Percentiles rank a stretch among this genome's conserved stretches.
Evolutionary conservation across 2,888 invertebrate genomes (phyloP).

Genomic region (Agapetus fuscipes): DNA sequence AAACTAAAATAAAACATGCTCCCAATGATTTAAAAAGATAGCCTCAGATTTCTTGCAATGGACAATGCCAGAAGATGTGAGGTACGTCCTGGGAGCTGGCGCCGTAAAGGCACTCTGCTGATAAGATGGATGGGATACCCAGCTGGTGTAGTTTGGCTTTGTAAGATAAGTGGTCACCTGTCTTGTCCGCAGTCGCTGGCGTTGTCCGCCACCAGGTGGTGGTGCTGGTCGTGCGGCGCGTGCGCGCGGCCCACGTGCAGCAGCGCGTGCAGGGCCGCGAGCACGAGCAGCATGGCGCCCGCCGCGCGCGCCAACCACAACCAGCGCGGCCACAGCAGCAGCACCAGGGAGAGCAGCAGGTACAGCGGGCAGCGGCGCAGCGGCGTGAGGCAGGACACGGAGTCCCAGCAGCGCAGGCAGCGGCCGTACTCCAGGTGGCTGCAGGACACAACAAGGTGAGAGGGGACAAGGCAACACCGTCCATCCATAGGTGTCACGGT

Average conservation of each 20-base stretch:
- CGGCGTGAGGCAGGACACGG: slow-evolving; percentile 12
- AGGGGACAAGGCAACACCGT: not conserved
- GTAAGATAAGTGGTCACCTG: too few species aligned
- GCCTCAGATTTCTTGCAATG: too few species aligned
- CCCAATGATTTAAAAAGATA: too few species aligned
- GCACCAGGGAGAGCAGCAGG: slow-evolving; percentile 6
- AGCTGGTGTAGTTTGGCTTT: too few species aligned
- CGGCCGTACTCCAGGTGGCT: slow-evolving; percentile 17
- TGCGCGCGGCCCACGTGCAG: slow-evolving; percentile 4
- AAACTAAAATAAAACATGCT: too few species aligned
- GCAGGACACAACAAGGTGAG: not conserved
- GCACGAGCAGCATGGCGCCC: slow-evolving; percentile 10
- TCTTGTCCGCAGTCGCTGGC: slow-evolving; percentile 18
- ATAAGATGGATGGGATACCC: too few species aligned
- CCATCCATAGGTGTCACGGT: too few species aligned
- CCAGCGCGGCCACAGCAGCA: slow-evolving; percentile 18
- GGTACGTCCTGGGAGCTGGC: too few species aligned
- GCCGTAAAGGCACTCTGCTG: too few species aligned
- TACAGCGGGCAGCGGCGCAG: slow-evolving; percentile 12
- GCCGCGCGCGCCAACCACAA: slow-evolving; percentile 18
- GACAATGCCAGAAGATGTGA: too few species aligned
- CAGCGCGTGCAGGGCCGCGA: slow-evolving; percentile 12
- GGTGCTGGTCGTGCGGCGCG: slow-evolving; percentile 16
- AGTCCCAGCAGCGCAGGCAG: slow-evolving; percentile 16
- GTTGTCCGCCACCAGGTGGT: slow-evolving; percentile 15